Evolutionary conservation across 2,888 invertebrate species (phyloP).

Genomic region (Allophyes oxyacanthae): DNA sequence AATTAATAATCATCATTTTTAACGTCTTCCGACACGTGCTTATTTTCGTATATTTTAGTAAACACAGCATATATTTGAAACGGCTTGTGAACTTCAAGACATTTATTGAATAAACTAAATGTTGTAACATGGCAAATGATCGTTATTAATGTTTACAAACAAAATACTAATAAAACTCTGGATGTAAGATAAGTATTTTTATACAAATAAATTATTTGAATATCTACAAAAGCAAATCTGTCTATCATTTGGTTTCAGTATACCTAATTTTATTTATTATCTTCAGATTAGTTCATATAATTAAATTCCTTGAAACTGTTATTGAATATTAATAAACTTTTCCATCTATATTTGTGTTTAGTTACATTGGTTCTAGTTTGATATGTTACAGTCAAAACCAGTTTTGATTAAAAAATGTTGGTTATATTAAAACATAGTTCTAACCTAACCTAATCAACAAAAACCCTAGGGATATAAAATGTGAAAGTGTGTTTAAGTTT

Average conservation of each 20-base stretch:
- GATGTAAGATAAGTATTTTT: not conserved
- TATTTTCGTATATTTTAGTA: slow-evolving; percentile 34
- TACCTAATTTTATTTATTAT: too few relatives aligned
- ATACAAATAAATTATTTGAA: not conserved
- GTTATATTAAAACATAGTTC: too few relatives aligned
- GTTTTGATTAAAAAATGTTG: too few relatives aligned
- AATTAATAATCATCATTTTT: slow-evolving; percentile 52
- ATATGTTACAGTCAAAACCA: too few relatives aligned
- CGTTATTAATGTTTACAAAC: slow-evolving; percentile 44
- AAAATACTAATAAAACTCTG: slow-evolving; percentile 11
- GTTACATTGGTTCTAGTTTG: too few relatives aligned
- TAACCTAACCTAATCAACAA: too few relatives aligned
- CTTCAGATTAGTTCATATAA: too few relatives aligned
- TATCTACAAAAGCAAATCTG: not conserved
- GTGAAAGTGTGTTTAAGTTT: too few relatives aligned
- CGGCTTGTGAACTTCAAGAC: slow-evolving; percentile 30
- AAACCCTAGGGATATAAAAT: too few relatives aligned
- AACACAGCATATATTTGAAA: slow-evolving; percentile 41
- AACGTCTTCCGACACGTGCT: slow-evolving; percentile 48
- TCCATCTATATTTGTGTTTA: too few relatives aligned
- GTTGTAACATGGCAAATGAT: slow-evolving; percentile 37
- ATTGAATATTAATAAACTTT: too few relatives aligned
- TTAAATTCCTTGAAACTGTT: too few relatives aligned
- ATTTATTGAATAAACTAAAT: slow-evolving; percentile 43
- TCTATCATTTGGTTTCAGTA: not conserved